Evolutionary conservation across 2,113 vertebrate genomes (phyloP).

Genomic region (Crotophaga sulcirostris): DNA sequence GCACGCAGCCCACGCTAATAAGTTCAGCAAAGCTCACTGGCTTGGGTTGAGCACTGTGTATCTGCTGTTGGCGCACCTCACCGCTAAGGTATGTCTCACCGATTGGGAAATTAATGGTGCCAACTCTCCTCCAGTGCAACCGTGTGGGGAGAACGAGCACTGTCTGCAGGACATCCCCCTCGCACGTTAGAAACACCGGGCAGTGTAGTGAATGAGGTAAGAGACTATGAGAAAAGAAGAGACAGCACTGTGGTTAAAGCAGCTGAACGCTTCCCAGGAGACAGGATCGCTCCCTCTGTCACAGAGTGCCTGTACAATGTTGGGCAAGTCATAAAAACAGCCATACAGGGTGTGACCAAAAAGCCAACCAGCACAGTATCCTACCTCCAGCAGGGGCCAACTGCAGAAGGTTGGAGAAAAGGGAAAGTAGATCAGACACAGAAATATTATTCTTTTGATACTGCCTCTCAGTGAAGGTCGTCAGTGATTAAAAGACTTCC

Average conservation of each 20-base stretch:
- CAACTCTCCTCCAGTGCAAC: background rate
- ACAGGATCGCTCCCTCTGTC: background rate
- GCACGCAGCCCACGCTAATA: background rate
- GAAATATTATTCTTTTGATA: background rate
- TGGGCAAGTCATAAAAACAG: conserved; percentile 15
- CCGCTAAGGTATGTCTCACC: background rate
- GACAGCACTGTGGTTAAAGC: background rate
- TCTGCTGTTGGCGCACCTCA: background rate
- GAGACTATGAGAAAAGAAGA: conserved; percentile 15
- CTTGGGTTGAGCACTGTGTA: background rate
- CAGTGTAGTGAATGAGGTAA: background rate
- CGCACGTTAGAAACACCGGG: background rate
- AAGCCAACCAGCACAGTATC: background rate
- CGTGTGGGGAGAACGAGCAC: background rate
- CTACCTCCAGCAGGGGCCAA: background rate
- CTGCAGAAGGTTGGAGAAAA: background rate
- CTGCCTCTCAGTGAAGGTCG: background rate
- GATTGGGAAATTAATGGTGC: background rate
- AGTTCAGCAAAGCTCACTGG: background rate
- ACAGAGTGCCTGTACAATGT: background rate
- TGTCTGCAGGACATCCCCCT: background rate
- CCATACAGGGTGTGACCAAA: background rate
- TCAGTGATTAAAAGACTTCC: background rate
- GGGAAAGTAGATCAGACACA: background rate
- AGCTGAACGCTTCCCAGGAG: background rate